These are phyloP conservation scores for Microtus montanus DNA, from an alignment of 2,113 vertebrate genomes.

Conservation along the genomic window DNA sequence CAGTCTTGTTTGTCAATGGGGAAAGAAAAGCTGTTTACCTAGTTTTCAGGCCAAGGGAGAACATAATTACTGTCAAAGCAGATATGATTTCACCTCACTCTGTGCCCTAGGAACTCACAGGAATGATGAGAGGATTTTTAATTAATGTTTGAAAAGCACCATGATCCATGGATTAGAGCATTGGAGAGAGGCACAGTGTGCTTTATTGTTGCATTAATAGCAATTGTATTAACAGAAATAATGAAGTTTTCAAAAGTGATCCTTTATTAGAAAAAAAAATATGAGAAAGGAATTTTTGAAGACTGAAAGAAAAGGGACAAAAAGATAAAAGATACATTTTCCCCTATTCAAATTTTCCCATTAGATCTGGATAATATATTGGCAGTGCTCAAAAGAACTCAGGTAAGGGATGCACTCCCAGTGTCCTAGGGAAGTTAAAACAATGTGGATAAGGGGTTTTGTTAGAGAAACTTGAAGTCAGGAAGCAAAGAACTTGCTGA, in stretches of 20 bases:
- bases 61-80: constrained; percentile 71
- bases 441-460: neutral
- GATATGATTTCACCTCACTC: constrained; percentile 63
- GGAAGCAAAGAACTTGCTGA: neutral
- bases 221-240: constrained; percentile 63
- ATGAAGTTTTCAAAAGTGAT: constrained; percentile 55
- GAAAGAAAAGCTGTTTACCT: constrained; percentile 61
- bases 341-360: neutral
- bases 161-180: constrained; percentile 67
- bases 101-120: constrained; percentile 69
- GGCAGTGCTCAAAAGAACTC: neutral
- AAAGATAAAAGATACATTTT: neutral
- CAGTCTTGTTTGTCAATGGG: constrained; percentile 53
- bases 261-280: constrained; percentile 20
- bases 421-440: neutral
- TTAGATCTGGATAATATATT: neutral
- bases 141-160: constrained; percentile 79
- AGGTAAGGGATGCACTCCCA: neutral
- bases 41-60: constrained; percentile 60
- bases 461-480: neutral
- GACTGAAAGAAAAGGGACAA: neutral
- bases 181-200: constrained; percentile 30
- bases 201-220: constrained; percentile 71
- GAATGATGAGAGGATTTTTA: constrained; percentile 75
- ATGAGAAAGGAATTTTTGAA: constrained; percentile 25